Conservation (phyloP, 2,888 invertebrate species). For the Eilema sororculum region DNA sequence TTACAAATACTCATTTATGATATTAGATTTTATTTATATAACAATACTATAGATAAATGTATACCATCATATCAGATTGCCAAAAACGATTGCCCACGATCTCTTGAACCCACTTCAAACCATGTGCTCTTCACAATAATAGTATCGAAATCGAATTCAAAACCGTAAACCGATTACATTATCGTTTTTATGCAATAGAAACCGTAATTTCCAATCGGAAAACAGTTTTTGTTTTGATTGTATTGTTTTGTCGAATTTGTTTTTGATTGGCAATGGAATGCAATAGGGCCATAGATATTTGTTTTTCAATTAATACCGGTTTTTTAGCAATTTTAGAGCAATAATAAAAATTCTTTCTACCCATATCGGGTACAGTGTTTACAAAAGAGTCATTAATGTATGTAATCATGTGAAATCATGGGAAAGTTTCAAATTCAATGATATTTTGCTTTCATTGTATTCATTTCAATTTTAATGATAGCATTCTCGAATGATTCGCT, state of each 20-base stretch:
- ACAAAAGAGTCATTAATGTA: no score
- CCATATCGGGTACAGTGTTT: no score
- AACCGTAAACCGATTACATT: conserved; percentile 19
- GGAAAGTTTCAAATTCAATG: no score
- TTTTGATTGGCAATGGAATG: conserved; percentile 15
- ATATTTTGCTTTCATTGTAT: no score
- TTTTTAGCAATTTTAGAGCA: background rate
- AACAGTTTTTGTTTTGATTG: conserved; percentile 15
- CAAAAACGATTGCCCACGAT: background rate
- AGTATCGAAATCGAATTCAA: conserved; percentile 15
- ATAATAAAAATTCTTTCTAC: no score
- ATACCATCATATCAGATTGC: background rate
- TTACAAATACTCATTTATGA: background rate
- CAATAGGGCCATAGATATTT: conserved; percentile 3
- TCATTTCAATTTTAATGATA: no score
- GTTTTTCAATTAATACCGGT: background rate
- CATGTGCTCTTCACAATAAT: background rate
- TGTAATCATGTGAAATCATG: no score
- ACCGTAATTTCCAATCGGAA: conserved; percentile 22
- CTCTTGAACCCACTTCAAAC: background rate
- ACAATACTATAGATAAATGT: background rate
- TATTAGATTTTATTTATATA: background rate
- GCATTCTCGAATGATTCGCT: no score
- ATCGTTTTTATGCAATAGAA: conserved; percentile 22
- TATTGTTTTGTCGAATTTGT: conserved; percentile 17